Conservation (phyloP, 2,113 vertebrate species). For the Cepphus grylle region DNA sequence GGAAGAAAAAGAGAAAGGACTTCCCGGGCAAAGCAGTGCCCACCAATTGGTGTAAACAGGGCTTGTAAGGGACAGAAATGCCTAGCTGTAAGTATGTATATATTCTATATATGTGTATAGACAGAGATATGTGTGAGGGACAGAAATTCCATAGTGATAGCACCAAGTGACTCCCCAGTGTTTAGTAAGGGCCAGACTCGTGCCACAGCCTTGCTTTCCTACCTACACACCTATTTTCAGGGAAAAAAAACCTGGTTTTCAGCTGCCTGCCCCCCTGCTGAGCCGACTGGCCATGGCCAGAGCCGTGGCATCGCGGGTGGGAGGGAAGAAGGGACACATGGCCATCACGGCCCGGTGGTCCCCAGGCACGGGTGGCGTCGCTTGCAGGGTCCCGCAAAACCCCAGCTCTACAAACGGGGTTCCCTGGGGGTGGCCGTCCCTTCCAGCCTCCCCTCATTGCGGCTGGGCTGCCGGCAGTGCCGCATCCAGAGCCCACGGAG, state of each 20-base stretch:
- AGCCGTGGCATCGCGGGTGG: fast-evolving
- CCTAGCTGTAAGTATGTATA: neutral
- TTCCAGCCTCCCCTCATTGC: fast-evolving
- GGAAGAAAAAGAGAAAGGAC: neutral
- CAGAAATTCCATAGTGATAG: neutral
- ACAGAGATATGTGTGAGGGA: neutral
- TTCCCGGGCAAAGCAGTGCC: neutral
- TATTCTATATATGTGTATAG: neutral
- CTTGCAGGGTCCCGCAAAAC: too few species aligned
- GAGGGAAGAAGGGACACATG: fast-evolving
- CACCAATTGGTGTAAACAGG: neutral
- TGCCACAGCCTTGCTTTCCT: neutral
- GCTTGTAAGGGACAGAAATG: neutral
- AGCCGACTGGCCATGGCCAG: neutral
- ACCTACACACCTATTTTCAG: neutral
- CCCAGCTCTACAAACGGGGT: fast-evolving
- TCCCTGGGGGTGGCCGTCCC: fast-evolving
- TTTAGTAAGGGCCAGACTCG: neutral
- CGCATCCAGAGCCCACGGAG: fast-evolving
- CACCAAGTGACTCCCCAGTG: neutral
- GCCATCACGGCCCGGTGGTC: fast-evolving
- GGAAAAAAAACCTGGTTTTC: fast-evolving
- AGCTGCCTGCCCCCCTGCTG: neutral
- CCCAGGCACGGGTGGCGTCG: fast-evolving
- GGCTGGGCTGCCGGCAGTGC: neutral